These are phyloP conservation scores for Aegithalos caudatus DNA, from an alignment of 2,113 vertebrate species.

Conservation along the genomic window DNA sequence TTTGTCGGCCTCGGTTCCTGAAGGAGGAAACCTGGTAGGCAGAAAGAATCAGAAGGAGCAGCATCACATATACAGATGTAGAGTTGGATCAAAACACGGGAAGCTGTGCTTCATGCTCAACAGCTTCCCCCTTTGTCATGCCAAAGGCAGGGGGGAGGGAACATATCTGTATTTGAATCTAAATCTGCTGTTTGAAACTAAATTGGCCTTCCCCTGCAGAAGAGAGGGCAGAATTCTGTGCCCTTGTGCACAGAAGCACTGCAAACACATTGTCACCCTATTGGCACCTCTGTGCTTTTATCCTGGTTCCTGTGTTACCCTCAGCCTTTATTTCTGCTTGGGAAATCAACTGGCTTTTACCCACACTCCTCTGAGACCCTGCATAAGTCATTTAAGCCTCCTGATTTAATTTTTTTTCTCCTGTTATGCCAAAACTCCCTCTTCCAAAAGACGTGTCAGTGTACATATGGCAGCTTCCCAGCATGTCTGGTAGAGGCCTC, in stretches of 20 bases:
- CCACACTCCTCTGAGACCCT: background rate
- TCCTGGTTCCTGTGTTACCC: background rate
- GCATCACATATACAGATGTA: background rate
- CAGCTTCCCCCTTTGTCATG: background rate
- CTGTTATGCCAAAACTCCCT: background rate
- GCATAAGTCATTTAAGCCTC: background rate
- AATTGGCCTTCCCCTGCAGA: background rate
- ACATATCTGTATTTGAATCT: background rate
- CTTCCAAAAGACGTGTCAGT: background rate
- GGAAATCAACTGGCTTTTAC: background rate
- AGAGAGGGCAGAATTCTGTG: background rate
- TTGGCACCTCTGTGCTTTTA: background rate
- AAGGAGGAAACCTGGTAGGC: conserved; percentile 18
- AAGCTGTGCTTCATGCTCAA: background rate
- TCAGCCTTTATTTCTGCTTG: background rate
- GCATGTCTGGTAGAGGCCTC: background rate
- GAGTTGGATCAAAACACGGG: background rate
- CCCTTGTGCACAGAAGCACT: background rate
- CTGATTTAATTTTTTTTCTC: background rate
- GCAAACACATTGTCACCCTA: background rate
- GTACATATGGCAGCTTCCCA: background rate
- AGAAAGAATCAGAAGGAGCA: conserved; percentile 8
- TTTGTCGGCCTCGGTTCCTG: conserved; percentile 16
- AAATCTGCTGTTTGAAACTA: background rate
- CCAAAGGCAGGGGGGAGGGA: background rate